Evolutionary conservation across 2,888 invertebrate genomes (phyloP).

Genomic region (Epinotia demarniana): DNA sequence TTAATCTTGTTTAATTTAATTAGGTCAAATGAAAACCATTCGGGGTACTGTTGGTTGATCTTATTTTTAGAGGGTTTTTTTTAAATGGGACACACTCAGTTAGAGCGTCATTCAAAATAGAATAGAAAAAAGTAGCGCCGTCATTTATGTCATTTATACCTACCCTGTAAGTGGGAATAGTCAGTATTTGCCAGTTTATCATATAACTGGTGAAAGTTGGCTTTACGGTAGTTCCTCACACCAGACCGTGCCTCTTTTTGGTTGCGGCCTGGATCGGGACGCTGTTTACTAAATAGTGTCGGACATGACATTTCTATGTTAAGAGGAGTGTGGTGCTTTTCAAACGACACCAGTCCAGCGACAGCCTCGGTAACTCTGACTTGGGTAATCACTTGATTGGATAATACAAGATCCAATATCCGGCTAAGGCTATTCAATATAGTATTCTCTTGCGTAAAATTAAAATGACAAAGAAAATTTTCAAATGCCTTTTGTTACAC

Average conservation of each 20-base stretch:
- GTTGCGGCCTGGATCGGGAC: not conserved
- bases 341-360: constrained; percentile 16
- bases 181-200: not conserved
- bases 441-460: too few relatives aligned
- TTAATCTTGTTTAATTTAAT: too few relatives aligned
- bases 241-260: not conserved
- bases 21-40: too few relatives aligned
- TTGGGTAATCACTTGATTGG: not conserved
- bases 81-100: not conserved
- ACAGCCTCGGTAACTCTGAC: constrained; percentile 4
- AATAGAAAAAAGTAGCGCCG: not conserved
- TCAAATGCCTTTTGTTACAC: too few relatives aligned
- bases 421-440: not conserved
- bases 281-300: not conserved
- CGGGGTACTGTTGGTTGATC: too few relatives aligned
- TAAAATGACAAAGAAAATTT: too few relatives aligned
- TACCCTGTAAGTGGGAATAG: not conserved
- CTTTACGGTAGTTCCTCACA: constrained; percentile 10
- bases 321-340: constrained; percentile 13
- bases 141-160: not conserved
- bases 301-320: not conserved
- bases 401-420: constrained; percentile 2
- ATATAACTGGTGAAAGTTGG: not conserved
- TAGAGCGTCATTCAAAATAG: not conserved
- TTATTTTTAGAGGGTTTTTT: too few relatives aligned